A percentile compares a stretch with the other conserved stretches of the same genome.
Conservation (phyloP, 1,140 invertebrate species). For the Anastatus disparis region DNA sequence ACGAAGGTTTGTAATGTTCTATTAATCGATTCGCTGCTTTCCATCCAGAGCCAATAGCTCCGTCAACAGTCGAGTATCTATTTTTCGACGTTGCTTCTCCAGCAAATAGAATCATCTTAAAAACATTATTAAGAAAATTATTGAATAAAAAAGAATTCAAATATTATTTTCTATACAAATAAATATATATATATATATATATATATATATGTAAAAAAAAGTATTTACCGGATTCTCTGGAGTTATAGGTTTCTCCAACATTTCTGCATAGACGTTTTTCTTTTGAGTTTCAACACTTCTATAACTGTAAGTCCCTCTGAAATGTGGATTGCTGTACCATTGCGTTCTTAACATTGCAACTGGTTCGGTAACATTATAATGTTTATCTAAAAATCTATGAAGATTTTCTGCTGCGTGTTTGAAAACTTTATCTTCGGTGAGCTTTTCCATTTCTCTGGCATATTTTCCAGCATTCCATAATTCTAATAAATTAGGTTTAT, state of each 20-base stretch:
- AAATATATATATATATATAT: no score
- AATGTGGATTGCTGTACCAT: slow-evolving; percentile 76
- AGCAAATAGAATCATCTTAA: no score
- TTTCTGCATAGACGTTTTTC: slow-evolving; percentile 7
- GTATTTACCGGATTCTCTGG: slow-evolving; percentile 45
- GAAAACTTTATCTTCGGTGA: slow-evolving; percentile 63
- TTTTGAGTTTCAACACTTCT: slow-evolving; percentile 66
- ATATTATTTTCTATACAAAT: no score
- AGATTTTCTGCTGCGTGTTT: slow-evolving; percentile 59
- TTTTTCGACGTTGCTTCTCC: slow-evolving; percentile 72
- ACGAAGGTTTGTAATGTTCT: slow-evolving; percentile 50
- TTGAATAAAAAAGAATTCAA: no score
- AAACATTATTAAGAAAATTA: no score
- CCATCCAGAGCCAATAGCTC: slow-evolving; percentile 79
- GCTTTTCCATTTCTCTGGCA: slow-evolving; percentile 68
- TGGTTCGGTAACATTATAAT: slow-evolving; percentile 66
- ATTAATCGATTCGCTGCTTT: slow-evolving; percentile 75
- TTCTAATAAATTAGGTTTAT: slow-evolving; percentile 73
- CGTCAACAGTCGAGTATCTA: slow-evolving; percentile 80
- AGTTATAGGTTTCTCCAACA: slow-evolving; percentile 46
- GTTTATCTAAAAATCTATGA: slow-evolving; percentile 59
- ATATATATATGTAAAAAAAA: no score
- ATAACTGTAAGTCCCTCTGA: slow-evolving; percentile 77
- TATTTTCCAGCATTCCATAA: slow-evolving; percentile 70
- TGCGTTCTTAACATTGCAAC: slow-evolving; percentile 65